phyloP scores from a whole-genome alignment of 2,888 invertebrate species.

The Teleiodes luculella region DNA sequence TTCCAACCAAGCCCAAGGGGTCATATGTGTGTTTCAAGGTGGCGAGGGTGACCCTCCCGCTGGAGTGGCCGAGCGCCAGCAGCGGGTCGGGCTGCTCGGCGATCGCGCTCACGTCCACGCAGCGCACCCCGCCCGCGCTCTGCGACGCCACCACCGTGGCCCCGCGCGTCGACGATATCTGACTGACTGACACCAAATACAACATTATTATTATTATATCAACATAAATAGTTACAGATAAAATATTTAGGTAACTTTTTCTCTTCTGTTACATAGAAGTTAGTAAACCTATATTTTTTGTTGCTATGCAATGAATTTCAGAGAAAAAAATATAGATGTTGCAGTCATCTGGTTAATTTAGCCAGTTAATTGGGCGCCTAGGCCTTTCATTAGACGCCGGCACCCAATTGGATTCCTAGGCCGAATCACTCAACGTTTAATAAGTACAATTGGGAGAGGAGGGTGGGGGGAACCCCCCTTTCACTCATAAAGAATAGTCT shows the following conservation, averaged over 20 bases:
- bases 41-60: slow-evolving; percentile 91
- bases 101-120: slow-evolving; percentile 90
- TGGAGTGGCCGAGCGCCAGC: slow-evolving; percentile 92
- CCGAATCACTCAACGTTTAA: too few species aligned
- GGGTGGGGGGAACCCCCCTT: too few species aligned
- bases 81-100: slow-evolving; percentile 86
- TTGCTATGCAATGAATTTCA: too few species aligned
- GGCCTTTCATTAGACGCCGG: too few species aligned
- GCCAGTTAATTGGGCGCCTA: too few species aligned
- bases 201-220: neutral
- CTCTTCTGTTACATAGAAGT: too few species aligned
- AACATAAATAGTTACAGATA: neutral
- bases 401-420: too few species aligned
- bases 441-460: too few species aligned
- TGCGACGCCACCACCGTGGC: slow-evolving; percentile 86
- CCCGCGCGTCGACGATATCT: slow-evolving; percentile 83
- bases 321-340: too few species aligned
- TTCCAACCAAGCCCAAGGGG: slow-evolving; percentile 82
- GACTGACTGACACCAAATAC: slow-evolving; percentile 71
- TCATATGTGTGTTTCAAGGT: slow-evolving; percentile 86
- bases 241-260: neutral
- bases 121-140: slow-evolving; percentile 90
- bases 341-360: too few species aligned
- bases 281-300: too few species aligned
- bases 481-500: too few species aligned